Conservation (phyloP, 2,113 vertebrate species). For the Microcebus lehilahytsara region DNA sequence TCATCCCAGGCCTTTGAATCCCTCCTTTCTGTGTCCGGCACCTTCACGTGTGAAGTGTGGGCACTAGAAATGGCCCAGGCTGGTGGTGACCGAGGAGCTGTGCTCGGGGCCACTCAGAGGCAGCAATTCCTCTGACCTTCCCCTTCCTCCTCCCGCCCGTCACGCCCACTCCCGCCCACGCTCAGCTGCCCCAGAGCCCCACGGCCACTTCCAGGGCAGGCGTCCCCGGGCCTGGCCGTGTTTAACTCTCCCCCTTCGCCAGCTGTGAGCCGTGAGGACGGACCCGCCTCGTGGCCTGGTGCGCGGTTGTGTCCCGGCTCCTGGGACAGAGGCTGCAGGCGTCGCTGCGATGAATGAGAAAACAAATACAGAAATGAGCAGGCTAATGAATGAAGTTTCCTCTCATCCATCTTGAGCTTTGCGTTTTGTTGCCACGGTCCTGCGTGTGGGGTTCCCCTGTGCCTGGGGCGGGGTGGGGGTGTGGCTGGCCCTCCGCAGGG, state of each 20-base stretch:
- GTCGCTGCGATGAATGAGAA: not conserved
- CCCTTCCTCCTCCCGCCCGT: not conserved
- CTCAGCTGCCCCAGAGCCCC: not conserved
- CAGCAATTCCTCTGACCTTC: not conserved
- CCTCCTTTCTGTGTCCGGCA: fast-evolving
- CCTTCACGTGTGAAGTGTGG: not conserved
- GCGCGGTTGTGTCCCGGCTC: fast-evolving
- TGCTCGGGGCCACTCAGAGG: not conserved
- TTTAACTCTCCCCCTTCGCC: fast-evolving
- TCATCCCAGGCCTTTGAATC: not conserved
- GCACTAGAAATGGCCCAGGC: fast-evolving
- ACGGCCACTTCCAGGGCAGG: fast-evolving
- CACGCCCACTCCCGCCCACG: not conserved
- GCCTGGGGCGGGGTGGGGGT: not conserved
- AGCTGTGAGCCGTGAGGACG: not conserved
- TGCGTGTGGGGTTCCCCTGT: too few species aligned
- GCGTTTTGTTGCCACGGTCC: not conserved
- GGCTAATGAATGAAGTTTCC: not conserved
- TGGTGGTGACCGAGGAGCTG: not conserved
- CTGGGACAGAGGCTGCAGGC: not conserved
- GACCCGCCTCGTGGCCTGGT: fast-evolving
- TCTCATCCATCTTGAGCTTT: not conserved
- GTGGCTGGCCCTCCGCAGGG: not conserved
- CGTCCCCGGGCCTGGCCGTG: fast-evolving
- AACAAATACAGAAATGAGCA: fast-evolving